Conservation (phyloP, 2,888 invertebrate genomes). For the Drosophila sordidula region DNA sequence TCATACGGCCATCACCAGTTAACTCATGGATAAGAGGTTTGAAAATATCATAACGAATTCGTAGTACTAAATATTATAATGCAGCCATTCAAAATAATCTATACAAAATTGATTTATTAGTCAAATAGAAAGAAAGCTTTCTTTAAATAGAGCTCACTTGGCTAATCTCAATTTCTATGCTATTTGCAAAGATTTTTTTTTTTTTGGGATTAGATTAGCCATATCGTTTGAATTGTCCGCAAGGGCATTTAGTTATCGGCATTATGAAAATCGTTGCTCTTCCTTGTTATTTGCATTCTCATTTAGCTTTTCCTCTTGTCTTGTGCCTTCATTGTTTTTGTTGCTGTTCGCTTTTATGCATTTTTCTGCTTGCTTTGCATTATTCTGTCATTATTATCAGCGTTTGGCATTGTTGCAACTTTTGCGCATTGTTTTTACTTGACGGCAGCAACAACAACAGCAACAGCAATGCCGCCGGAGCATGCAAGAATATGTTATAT, state of each 20-base stretch:
- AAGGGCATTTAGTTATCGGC: background rate
- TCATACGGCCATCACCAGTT: background rate
- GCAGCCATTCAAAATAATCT: too few species aligned
- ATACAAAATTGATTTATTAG: too few species aligned
- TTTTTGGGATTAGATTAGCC: background rate
- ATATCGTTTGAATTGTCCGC: background rate
- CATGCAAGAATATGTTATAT: conserved; percentile 7
- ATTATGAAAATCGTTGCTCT: background rate
- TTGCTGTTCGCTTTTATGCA: conserved; percentile 14
- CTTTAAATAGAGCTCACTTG: too few species aligned
- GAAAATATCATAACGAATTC: background rate
- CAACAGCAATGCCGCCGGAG: conserved; percentile 7
- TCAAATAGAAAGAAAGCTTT: too few species aligned
- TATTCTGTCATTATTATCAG: conserved; percentile 65
- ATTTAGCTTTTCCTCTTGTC: conserved; percentile 2
- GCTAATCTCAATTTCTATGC: too few species aligned
- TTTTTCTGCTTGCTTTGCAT: conserved; percentile 42
- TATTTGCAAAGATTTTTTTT: too few species aligned
- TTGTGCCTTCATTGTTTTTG: conserved; percentile 8
- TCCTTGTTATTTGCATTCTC: conserved; percentile 19
- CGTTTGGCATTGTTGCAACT: conserved; percentile 68
- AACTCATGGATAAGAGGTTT: background rate
- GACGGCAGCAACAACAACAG: conserved; percentile 14
- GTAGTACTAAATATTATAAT: too few species aligned
- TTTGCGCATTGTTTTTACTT: conserved; percentile 61